Conservation (phyloP, 2,797 vertebrate genomes). For the Anas bernieri region DNA sequence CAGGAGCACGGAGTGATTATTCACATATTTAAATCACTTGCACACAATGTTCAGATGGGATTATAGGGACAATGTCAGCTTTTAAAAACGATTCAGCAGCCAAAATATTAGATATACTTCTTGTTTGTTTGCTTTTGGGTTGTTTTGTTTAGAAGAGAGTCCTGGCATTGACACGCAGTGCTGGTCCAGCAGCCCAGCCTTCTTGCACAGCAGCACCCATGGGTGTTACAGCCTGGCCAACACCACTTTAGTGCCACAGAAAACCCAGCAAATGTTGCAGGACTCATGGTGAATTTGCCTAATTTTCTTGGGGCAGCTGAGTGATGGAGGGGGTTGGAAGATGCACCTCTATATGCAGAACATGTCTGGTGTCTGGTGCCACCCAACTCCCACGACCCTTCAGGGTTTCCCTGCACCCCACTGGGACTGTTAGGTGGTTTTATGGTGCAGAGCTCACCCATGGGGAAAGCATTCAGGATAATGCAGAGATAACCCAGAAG, state of each 20-base stretch:
- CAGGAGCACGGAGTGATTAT: constrained; percentile 30
- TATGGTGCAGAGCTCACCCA: not conserved
- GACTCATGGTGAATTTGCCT: not conserved
- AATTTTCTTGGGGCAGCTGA: not conserved
- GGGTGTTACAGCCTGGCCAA: not conserved
- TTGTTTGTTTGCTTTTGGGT: not conserved
- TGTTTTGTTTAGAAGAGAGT: not conserved
- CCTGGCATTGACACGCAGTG: accelerated
- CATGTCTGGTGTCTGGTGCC: not conserved
- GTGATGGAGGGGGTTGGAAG: not conserved
- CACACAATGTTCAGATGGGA: constrained; percentile 34
- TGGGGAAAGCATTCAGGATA: not conserved
- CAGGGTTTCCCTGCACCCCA: not conserved
- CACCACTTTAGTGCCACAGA: not conserved
- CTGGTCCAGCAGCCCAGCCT: not conserved
- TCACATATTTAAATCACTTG: constrained; percentile 32
- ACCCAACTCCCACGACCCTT: not conserved
- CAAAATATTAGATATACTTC: not conserved
- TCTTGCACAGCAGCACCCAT: accelerated
- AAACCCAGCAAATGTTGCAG: not conserved
- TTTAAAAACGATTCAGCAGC: not conserved
- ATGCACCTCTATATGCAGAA: not conserved
- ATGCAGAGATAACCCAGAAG: no score
- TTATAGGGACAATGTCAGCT: not conserved
- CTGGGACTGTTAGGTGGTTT: not conserved